Conservation (phyloP, 2,797 vertebrate genomes). For the Calcarius lapponicus region DNA sequence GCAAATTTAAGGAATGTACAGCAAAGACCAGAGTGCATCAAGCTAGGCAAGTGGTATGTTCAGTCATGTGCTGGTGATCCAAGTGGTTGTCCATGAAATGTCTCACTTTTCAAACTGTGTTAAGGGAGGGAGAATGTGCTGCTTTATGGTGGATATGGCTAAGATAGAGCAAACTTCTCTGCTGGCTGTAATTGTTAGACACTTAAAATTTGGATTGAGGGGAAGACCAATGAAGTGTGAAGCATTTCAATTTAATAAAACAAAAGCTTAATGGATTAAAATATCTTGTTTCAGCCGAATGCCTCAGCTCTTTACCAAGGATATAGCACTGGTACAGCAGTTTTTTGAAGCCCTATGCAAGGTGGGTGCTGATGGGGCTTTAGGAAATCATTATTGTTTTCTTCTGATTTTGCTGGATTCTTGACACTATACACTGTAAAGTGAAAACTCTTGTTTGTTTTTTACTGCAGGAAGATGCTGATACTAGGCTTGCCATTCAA, state of each 20-base stretch:
- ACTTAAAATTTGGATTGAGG: not conserved
- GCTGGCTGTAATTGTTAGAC: not conserved
- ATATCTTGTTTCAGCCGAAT: constrained; percentile 85
- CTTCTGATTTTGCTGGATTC: not conserved
- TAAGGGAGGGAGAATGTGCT: not conserved
- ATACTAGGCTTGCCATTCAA: constrained; percentile 95
- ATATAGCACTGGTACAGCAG: constrained; percentile 96
- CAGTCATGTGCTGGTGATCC: not conserved
- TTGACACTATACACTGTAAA: not conserved
- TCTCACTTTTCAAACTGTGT: not conserved
- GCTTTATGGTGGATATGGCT: not conserved
- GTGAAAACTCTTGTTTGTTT: not conserved
- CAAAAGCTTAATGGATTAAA: not conserved
- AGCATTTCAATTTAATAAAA: not conserved
- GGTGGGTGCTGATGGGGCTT: constrained; percentile 75
- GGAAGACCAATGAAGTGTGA: not conserved
- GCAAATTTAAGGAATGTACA: not conserved
- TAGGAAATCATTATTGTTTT: not conserved
- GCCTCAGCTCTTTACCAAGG: constrained; percentile 98
- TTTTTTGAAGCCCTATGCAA: constrained; percentile 99
- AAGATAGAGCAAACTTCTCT: not conserved
- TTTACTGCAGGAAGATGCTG: constrained; percentile 86
- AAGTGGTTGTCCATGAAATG: not conserved
- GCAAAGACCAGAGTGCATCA: not conserved
- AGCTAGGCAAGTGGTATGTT: not conserved